These are phyloP conservation scores for Pinna nobilis DNA, from an alignment of 1,140 invertebrate genomes.

Conservation along the genomic window DNA sequence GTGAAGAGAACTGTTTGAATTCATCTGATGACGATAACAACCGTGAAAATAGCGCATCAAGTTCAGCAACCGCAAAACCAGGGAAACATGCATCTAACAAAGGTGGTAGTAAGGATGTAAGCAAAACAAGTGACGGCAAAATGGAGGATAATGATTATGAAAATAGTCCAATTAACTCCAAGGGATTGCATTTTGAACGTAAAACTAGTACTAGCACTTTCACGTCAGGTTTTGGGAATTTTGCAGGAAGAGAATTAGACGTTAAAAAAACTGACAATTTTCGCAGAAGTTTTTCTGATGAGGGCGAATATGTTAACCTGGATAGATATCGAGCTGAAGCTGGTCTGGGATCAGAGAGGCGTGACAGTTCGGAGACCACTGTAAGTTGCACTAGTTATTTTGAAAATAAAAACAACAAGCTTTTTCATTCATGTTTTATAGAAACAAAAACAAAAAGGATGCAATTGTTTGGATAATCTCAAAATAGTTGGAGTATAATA, in stretches of 20 bases:
- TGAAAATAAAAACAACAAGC: too few relatives aligned
- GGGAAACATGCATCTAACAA: too few relatives aligned
- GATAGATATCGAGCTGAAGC: conserved; percentile 34
- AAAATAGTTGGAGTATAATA: too few relatives aligned
- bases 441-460: too few relatives aligned
- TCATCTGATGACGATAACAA: conserved; percentile 14
- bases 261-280: neutral
- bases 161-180: too few relatives aligned
- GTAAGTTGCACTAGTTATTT: too few relatives aligned
- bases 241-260: neutral
- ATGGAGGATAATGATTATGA: conserved; percentile 2
- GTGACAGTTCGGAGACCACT: neutral
- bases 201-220: neutral
- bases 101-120: conserved; percentile 9
- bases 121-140: conserved; percentile 10
- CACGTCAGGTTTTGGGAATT: neutral
- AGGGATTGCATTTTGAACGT: neutral
- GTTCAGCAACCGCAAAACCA: neutral
- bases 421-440: too few relatives aligned
- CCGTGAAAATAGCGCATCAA: conserved; percentile 14
- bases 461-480: too few relatives aligned
- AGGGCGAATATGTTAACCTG: conserved; percentile 41
- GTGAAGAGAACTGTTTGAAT: too few relatives aligned
- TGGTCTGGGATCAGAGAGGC: conserved; percentile 6
- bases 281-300: conserved; percentile 37